These are phyloP conservation scores for Empis stercorea DNA, from an alignment of 2,888 invertebrate genomes.

Conservation along the genomic window DNA sequence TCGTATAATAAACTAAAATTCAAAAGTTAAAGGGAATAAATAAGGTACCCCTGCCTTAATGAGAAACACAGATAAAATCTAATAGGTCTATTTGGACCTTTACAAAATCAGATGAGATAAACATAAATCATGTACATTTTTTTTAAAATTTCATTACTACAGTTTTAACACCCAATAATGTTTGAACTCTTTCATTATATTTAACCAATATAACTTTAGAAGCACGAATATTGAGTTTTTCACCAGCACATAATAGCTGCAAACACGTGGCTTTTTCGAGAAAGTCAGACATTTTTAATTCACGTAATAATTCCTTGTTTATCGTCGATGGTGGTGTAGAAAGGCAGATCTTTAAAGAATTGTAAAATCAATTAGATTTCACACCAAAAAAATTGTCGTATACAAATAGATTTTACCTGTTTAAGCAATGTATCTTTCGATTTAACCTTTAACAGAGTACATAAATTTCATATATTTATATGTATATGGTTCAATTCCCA, in stretches of 20 bases:
- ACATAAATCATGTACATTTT: too few species aligned
- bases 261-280: constrained; percentile 68
- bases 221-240: constrained; percentile 65
- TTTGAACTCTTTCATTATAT: constrained; percentile 71
- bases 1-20: too few species aligned
- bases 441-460: constrained; percentile 63
- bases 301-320: constrained; percentile 40
- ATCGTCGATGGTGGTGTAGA: constrained; percentile 21
- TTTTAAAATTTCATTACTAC: constrained; percentile 55
- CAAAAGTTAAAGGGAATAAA: too few species aligned
- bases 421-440: constrained; percentile 67
- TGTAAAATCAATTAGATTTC: background rate
- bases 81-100: too few species aligned
- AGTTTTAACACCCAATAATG: constrained; percentile 69
- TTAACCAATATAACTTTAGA: constrained; percentile 70
- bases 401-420: constrained; percentile 37
- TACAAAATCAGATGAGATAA: too few species aligned
- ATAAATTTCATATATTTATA: too few species aligned
- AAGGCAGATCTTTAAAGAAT: constrained; percentile 30
- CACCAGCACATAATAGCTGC: constrained; percentile 63
- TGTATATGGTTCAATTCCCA: too few species aligned
- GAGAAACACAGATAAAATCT: too few species aligned
- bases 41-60: too few species aligned
- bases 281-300: constrained; percentile 68
- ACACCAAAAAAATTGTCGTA: background rate